Percentiles rank a stretch among this genome's conserved stretches.
Evolutionary conservation across 2,888 invertebrate genomes (phyloP).

Genomic region (Zaprionus lineosus): DNA sequence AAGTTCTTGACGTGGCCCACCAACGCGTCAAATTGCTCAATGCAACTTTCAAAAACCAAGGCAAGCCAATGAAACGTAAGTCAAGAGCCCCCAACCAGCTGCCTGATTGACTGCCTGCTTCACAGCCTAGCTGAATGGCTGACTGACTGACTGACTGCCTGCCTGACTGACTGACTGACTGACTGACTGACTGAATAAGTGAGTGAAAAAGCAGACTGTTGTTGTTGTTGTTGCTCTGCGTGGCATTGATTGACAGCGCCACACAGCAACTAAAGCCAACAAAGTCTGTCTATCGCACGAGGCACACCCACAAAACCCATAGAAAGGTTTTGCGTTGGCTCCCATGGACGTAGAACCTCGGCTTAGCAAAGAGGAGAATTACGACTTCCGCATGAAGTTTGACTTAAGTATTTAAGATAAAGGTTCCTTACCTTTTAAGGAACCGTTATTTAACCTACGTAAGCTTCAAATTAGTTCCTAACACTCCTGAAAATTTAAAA

Average conservation of each 20-base stretch:
- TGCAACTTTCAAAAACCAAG: conserved; percentile 65
- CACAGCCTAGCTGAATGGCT: conserved; percentile 20
- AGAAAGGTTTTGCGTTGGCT: conserved; percentile 40
- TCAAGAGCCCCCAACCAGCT: conserved; percentile 12
- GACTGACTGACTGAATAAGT: conserved; percentile 17
- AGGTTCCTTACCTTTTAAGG: too few relatives aligned
- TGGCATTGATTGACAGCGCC: conserved; percentile 66
- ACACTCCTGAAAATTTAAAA: too few relatives aligned
- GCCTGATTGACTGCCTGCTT: conserved; percentile 9
- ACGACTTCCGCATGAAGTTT: conserved; percentile 17
- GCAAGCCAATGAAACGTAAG: conserved; percentile 36
- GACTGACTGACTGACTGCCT: conserved; percentile 16
- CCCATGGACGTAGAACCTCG: conserved; percentile 13
- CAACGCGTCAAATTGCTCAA: conserved; percentile 44
- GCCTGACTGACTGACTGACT: conserved; percentile 19
- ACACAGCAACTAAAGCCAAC: conserved; percentile 50
- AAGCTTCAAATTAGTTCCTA: too few relatives aligned
- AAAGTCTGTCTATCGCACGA: conserved; percentile 29
- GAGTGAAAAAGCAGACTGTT: conserved; percentile 11
- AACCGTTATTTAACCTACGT: too few relatives aligned
- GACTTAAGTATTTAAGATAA: not conserved
- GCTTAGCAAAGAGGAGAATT: not conserved
- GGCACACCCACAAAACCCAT: conserved; percentile 50
- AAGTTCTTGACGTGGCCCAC: conserved; percentile 63
- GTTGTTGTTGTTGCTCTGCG: conserved; percentile 19